These are phyloP conservation scores for Ornithorhynchus anatinus DNA, from an alignment of 2,113 vertebrate genomes.

Conservation along the genomic window DNA sequence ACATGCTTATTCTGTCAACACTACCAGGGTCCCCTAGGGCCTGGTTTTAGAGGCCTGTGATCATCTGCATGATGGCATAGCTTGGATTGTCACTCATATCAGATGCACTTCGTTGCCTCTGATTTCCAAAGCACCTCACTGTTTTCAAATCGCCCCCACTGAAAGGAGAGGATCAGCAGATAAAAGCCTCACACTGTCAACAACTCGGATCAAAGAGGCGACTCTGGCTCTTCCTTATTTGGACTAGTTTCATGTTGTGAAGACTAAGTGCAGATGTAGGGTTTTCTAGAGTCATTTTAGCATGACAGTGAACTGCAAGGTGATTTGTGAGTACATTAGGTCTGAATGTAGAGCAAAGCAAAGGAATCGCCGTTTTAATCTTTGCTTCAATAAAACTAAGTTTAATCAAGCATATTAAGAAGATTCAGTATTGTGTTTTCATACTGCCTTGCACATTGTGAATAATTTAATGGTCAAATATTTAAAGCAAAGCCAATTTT, in stretches of 20 bases:
- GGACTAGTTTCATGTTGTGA: too few species aligned
- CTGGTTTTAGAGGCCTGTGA: too few species aligned
- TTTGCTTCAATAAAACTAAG: slow-evolving; percentile 4
- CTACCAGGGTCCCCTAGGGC: too few species aligned
- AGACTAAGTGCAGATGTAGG: neutral
- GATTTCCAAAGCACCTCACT: too few species aligned
- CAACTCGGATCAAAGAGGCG: too few species aligned
- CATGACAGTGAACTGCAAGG: neutral
- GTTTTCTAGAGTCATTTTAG: neutral
- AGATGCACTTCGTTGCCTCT: too few species aligned
- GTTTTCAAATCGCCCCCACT: too few species aligned
- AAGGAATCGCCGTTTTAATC: slow-evolving; percentile 18
- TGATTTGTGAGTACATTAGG: neutral
- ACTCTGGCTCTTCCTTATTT: neutral
- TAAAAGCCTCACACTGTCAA: too few species aligned
- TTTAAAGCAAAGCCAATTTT: neutral
- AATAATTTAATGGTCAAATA: neutral
- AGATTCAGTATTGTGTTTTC: neutral
- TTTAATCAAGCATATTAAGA: neutral
- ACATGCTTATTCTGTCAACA: too few species aligned
- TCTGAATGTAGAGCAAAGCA: neutral
- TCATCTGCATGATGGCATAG: too few species aligned
- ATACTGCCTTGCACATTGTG: neutral
- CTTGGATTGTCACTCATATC: too few species aligned
- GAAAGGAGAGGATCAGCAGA: too few species aligned